These are phyloP conservation scores for Mythimna loreyi DNA, from an alignment of 2,888 invertebrate genomes.

Conservation along the genomic window DNA sequence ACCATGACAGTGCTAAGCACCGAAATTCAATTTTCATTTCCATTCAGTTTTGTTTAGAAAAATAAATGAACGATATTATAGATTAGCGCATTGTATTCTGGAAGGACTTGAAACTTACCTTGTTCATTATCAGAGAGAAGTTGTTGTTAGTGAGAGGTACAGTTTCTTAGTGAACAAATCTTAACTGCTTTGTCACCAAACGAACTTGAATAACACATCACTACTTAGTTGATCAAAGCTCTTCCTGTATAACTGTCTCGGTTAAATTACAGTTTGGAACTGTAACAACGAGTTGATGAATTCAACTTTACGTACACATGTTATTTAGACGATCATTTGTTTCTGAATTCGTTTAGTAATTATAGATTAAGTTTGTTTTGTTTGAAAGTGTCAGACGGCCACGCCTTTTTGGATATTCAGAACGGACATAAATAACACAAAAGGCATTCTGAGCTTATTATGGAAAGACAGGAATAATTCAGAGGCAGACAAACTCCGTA, in stretches of 20 bases:
- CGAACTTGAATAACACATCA: constrained; percentile 49
- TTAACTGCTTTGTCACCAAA: constrained; percentile 49
- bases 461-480: not conserved
- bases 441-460: not conserved
- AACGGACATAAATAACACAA: not conserved
- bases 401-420: not conserved
- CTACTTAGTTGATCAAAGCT: constrained; percentile 59
- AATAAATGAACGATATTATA: constrained; percentile 22
- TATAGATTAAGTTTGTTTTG: constrained; percentile 9
- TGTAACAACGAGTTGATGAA: constrained; percentile 39
- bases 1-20: constrained; percentile 30
- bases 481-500: not conserved
- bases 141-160: constrained; percentile 40
- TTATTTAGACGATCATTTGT: constrained; percentile 15
- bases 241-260: constrained; percentile 43
- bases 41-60: constrained; percentile 31
- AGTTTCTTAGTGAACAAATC: constrained; percentile 47
- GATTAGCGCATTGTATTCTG: constrained; percentile 25
- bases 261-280: constrained; percentile 59
- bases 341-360: not conserved
- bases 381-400: not conserved
- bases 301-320: constrained; percentile 17
- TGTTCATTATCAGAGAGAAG: constrained; percentile 37
- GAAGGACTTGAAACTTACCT: constrained; percentile 21
- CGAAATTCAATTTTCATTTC: constrained; percentile 48